A percentile compares a stretch with the other conserved stretches of the same genome.
Conservation (phyloP, 2,797 vertebrate genomes). For the Poeciliopsis paucimaculata region DNA sequence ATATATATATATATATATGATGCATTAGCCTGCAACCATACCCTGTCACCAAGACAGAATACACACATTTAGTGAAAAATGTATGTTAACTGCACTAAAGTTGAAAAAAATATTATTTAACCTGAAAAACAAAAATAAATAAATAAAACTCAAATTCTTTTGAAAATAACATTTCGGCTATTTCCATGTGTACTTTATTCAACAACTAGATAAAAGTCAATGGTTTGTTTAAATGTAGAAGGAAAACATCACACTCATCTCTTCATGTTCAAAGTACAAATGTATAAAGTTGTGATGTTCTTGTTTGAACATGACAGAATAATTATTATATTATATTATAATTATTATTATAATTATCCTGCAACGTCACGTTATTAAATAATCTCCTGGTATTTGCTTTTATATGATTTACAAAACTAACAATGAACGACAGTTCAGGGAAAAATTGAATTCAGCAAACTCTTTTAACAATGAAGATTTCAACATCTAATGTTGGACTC, state of each 20-base stretch:
- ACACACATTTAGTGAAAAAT: not conserved
- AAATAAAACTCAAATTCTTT: not conserved
- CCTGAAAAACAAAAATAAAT: too few relatives aligned
- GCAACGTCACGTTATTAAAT: not conserved
- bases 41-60: not conserved
- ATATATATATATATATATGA: fast-evolving
- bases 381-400: not conserved
- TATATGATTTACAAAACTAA: not conserved
- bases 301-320: not conserved
- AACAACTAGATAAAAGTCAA: not conserved
- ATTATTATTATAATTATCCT: too few relatives aligned
- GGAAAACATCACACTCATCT: not conserved
- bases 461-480: not conserved
- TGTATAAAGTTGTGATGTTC: not conserved
- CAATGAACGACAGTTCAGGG: not conserved
- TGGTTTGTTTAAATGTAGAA: not conserved
- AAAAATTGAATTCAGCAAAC: not conserved
- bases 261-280: not conserved
- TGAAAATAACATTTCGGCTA: not conserved
- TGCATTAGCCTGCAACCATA: not conserved
- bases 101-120: not conserved
- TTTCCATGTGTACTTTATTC: not conserved
- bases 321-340: too few relatives aligned
- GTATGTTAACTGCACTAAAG: not conserved
- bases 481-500: not conserved